Evolutionary conservation across 2,888 invertebrate genomes (phyloP).

Genomic region (Amaurobius ferox): DNA sequence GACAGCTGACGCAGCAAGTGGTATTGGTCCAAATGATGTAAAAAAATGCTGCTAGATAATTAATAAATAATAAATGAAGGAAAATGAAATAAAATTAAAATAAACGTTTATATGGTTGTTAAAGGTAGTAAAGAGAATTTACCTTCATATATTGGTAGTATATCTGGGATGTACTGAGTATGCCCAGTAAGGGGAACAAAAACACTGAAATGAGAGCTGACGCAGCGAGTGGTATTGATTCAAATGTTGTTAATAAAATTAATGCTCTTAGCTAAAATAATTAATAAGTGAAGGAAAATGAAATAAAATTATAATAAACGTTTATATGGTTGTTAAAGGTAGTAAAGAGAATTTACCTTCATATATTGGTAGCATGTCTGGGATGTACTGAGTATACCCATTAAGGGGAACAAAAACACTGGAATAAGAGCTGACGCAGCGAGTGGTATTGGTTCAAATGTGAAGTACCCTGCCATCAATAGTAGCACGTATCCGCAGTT

Average conservation of each 20-base stretch:
- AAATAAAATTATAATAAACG: too few relatives aligned
- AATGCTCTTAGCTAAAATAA: too few relatives aligned
- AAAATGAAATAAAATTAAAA: too few relatives aligned
- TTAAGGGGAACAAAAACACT: constrained; percentile 75
- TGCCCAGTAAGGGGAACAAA: constrained; percentile 75
- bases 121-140: too few relatives aligned
- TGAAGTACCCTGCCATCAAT: constrained; percentile 75
- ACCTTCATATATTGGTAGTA: constrained; percentile 63
- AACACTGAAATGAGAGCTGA: constrained; percentile 75
- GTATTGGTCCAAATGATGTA: constrained; percentile 75
- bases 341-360: constrained; percentile 44
- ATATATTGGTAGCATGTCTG: constrained; percentile 53
- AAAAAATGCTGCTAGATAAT: too few relatives aligned
- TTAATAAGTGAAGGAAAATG: too few relatives aligned
- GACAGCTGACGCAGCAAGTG: constrained; percentile 75
- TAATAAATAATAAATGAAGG: too few relatives aligned
- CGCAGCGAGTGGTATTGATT: constrained; percentile 74
- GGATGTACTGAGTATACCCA: constrained; percentile 73
- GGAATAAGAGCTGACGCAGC: constrained; percentile 75
- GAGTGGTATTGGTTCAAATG: constrained; percentile 75
- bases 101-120: too few relatives aligned
- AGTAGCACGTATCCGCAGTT: constrained; percentile 76
- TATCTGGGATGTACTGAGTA: constrained; percentile 64
- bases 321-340: too few relatives aligned
- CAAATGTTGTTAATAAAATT: too few relatives aligned